Evolutionary conservation across 2,797 vertebrate genomes (phyloP).

Genomic region (Anguilla marmorata): DNA sequence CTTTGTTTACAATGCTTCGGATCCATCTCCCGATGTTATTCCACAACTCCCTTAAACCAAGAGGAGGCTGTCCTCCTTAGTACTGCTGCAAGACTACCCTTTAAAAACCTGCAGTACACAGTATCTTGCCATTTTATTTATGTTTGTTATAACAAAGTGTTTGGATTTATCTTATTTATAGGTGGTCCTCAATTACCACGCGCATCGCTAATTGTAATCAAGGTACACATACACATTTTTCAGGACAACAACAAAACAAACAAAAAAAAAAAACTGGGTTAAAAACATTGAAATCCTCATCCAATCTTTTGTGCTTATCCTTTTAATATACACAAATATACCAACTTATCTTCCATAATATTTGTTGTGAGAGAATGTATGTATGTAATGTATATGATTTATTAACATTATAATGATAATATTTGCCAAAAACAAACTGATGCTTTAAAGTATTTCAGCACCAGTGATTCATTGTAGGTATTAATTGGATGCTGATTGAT

Average conservation of each 20-base stretch:
- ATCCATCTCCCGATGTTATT: conserved; percentile 35
- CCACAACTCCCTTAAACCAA: conserved; percentile 14
- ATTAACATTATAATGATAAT: background rate
- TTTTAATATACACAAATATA: background rate
- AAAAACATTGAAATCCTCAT: background rate
- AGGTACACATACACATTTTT: conserved; percentile 41
- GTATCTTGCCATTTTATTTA: too few relatives aligned
- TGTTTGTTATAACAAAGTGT: conserved; percentile 39
- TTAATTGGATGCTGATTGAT: background rate
- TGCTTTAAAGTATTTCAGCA: background rate
- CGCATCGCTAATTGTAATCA: conserved; percentile 60
- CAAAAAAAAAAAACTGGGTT: background rate
- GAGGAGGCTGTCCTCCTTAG: background rate
- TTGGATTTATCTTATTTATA: conserved; percentile 42
- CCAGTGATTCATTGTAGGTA: background rate
- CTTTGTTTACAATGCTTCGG: conserved; percentile 28
- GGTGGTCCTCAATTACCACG: conserved; percentile 51
- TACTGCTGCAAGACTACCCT: background rate
- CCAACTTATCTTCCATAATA: background rate
- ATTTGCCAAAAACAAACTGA: background rate
- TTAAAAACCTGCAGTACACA: background rate
- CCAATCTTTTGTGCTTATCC: background rate
- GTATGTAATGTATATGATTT: background rate
- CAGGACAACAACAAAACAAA: background rate
- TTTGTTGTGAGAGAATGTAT: background rate